Evolutionary conservation across 1,140 invertebrate species (phyloP).

Genomic region (Bombus turneri): DNA sequence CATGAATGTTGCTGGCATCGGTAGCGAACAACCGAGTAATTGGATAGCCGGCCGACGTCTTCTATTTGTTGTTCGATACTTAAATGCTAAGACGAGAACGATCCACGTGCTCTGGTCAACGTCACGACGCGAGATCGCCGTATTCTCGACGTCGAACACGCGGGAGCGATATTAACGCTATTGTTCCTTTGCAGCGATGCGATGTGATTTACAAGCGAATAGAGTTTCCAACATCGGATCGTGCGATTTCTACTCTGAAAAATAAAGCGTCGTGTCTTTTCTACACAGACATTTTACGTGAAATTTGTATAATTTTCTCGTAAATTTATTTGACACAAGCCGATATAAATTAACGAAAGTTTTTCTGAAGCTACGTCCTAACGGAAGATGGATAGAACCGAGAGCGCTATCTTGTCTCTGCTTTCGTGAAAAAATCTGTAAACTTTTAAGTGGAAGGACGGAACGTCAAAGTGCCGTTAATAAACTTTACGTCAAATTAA

Average conservation of each 20-base stretch:
- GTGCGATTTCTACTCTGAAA: too few species aligned
- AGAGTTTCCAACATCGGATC: neutral
- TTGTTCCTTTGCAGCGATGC: neutral
- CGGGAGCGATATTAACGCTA: neutral
- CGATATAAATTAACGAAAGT: neutral
- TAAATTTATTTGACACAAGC: neutral
- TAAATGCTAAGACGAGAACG: conserved; percentile 70
- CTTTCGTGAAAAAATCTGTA: conserved; percentile 14
- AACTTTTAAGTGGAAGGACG: conserved; percentile 6
- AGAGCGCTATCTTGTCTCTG: neutral
- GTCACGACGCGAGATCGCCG: conserved; percentile 59
- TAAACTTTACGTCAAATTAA: conserved; percentile 33
- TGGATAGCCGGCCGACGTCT: conserved; percentile 65
- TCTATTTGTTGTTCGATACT: conserved; percentile 76
- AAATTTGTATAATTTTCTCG: neutral
- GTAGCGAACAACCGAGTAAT: conserved; percentile 59
- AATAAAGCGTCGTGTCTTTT: too few species aligned
- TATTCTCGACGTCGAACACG: conserved; percentile 60
- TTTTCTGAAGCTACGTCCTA: neutral
- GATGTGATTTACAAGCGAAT: conserved; percentile 20
- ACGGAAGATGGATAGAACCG: neutral
- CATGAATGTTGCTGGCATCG: conserved; percentile 10
- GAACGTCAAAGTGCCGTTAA: neutral
- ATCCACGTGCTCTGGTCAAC: conserved; percentile 68
- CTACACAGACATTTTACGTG: too few species aligned